Conservation (phyloP, 2,888 invertebrate genomes). For the Balanococcus diminutus region DNA sequence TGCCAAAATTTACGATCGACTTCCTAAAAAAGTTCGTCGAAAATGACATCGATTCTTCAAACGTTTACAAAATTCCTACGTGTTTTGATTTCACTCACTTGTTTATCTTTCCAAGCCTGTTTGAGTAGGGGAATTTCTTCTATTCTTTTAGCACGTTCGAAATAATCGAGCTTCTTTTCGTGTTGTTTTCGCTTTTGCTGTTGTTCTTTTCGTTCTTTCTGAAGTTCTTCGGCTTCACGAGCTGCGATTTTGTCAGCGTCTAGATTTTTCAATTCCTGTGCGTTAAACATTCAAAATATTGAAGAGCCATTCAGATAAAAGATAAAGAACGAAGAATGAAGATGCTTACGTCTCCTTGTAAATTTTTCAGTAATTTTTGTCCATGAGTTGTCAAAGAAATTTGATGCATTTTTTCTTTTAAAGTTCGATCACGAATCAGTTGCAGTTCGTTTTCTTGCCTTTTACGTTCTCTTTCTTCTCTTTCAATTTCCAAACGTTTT, state of each 20-base stretch:
- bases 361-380: conserved; percentile 84
- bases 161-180: conserved; percentile 96
- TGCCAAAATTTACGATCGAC: conserved; percentile 88
- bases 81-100: too few species aligned
- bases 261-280: conserved; percentile 82
- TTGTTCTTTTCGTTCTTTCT: conserved; percentile 92
- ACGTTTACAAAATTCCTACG: too few species aligned
- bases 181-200: conserved; percentile 91
- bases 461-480: conserved; percentile 86
- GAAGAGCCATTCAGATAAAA: background rate
- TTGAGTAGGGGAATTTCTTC: conserved; percentile 93
- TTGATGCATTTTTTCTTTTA: conserved; percentile 89
- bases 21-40: too few species aligned
- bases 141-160: conserved; percentile 91
- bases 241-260: conserved; percentile 95
- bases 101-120: conserved; percentile 83
- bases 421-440: conserved; percentile 83
- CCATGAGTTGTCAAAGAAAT: conserved; percentile 91
- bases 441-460: conserved; percentile 85
- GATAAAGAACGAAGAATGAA: background rate
- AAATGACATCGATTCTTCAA: background rate
- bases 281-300: conserved; percentile 53
- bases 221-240: conserved; percentile 87
- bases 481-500: conserved; percentile 82
- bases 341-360: conserved; percentile 77